A percentile compares a stretch with the other conserved stretches of the same genome.
Conservation (phyloP, 2,888 invertebrate genomes). For the Microchrysa polita region DNA sequence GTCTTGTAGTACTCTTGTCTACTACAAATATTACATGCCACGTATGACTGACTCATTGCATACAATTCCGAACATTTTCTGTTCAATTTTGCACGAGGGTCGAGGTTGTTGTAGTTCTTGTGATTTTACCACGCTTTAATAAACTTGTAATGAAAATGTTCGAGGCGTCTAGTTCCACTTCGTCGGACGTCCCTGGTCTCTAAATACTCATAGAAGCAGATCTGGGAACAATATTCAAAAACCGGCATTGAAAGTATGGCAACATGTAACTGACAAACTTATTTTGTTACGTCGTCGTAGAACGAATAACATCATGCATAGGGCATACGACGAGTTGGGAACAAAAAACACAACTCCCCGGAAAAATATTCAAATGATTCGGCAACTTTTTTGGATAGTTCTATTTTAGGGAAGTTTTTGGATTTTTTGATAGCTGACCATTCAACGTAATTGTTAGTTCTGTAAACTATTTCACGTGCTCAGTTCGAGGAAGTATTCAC, state of each 20-base stretch:
- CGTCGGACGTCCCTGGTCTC: background rate
- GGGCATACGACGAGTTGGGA: too few species aligned
- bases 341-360: too few species aligned
- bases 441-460: constrained; percentile 12
- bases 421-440: too few species aligned
- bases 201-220: too few species aligned
- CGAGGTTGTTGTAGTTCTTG: constrained; percentile 1
- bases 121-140: constrained; percentile 31
- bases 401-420: background rate
- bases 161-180: background rate
- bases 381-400: constrained; percentile 10
- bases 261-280: background rate
- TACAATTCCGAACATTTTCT: background rate
- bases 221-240: background rate
- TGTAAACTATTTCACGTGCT: constrained; percentile 24
- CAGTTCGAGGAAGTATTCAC: background rate
- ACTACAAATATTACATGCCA: background rate
- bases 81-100: background rate
- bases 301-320: too few species aligned
- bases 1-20: too few species aligned
- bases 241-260: background rate
- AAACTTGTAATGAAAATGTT: constrained; percentile 27
- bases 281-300: too few species aligned
- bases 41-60: background rate
- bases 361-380: constrained; percentile 18